These are phyloP conservation scores for Halichoeres trimaculatus DNA, from an alignment of 2,113 vertebrate genomes.

Conservation along the genomic window DNA sequence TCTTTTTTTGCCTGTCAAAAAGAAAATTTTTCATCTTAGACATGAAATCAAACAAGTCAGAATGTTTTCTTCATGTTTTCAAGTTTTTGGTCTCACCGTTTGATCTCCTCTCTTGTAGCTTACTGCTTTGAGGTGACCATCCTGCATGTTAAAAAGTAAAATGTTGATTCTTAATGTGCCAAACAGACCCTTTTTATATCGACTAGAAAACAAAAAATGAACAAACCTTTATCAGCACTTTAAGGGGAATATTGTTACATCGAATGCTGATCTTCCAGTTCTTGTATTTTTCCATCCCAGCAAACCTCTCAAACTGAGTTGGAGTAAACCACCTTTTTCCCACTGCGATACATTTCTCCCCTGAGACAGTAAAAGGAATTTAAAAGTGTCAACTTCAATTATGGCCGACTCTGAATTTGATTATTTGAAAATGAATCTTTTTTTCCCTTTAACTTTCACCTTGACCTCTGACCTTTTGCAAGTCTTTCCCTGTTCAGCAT, in stretches of 20 bases:
- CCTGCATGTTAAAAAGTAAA: conserved; percentile 24
- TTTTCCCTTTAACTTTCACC: too few relatives aligned
- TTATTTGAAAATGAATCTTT: too few relatives aligned
- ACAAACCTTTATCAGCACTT: conserved; percentile 71
- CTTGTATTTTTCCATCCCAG: conserved; percentile 41
- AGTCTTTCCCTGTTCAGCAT: conserved; percentile 60
- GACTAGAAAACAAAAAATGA: neutral
- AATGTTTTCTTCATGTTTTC: neutral
- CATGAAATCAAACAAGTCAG: neutral
- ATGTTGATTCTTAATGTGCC: neutral
- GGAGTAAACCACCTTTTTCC: conserved; percentile 66
- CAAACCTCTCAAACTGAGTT: conserved; percentile 64
- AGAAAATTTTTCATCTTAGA: accelerated
- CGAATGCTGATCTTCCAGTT: conserved; percentile 80
- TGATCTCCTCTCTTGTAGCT: neutral
- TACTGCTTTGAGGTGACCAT: conserved; percentile 38
- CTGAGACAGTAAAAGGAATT: conserved; percentile 42
- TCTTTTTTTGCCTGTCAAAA: conserved; percentile 45
- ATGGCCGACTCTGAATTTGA: neutral
- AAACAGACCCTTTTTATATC: neutral
- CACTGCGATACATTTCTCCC: conserved; percentile 64
- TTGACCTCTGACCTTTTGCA: conserved; percentile 64
- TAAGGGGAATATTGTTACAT: conserved; percentile 51
- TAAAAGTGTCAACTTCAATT: neutral
- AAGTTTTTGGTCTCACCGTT: conserved; percentile 27